Percentiles rank a stretch among this genome's conserved stretches.
Conservation (phyloP, 2,113 vertebrate genomes). For the Petrocephalus microphthalmus region DNA sequence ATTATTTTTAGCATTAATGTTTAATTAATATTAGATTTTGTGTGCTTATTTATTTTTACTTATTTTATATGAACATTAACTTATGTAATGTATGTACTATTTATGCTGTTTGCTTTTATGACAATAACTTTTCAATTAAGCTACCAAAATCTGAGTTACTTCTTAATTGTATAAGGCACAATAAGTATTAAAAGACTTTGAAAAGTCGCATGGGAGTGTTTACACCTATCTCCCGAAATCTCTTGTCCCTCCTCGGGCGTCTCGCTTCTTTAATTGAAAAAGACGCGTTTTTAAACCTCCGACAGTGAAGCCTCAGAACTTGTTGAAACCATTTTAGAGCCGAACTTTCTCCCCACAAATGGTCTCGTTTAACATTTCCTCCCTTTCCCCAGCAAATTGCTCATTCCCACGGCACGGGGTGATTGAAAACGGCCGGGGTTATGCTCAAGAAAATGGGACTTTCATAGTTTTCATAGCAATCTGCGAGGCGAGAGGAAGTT, state of each 20-base stretch:
- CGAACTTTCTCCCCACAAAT: constrained; percentile 48
- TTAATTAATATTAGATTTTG: background rate
- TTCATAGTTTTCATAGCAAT: constrained; percentile 47
- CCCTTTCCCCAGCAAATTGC: constrained; percentile 40
- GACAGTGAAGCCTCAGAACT: constrained; percentile 40
- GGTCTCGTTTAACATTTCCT: constrained; percentile 51
- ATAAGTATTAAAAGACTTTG: background rate
- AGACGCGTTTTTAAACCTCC: constrained; percentile 55
- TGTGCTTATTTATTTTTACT: background rate
- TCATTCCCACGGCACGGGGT: constrained; percentile 31
- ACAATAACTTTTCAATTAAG: background rate
- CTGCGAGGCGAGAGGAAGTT: constrained; percentile 53
- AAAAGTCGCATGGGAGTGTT: background rate
- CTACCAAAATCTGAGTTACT: background rate
- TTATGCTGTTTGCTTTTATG: background rate
- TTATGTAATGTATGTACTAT: background rate
- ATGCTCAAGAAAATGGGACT: constrained; percentile 34
- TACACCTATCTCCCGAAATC: background rate
- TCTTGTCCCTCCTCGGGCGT: background rate
- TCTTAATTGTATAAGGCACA: background rate
- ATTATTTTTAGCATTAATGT: background rate
- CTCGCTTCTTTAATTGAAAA: constrained; percentile 41
- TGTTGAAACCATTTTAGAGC: constrained; percentile 42
- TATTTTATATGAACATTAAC: background rate
- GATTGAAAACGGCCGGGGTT: constrained; percentile 53